phyloP scores from a whole-genome alignment of 2,888 invertebrate genomes.

The Heliothis peltigera region DNA sequence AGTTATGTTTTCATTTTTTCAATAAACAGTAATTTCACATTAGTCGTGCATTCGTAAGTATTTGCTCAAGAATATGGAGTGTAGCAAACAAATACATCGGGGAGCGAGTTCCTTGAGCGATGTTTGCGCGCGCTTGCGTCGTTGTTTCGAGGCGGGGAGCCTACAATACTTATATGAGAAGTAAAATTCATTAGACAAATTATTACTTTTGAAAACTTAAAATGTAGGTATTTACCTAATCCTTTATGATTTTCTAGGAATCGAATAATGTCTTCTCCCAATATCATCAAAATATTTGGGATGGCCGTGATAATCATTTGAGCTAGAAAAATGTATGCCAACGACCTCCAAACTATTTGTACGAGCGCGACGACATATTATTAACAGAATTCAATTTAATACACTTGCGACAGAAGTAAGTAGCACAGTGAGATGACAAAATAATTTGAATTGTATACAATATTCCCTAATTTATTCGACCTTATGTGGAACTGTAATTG shows the following conservation, averaged over 20 bases:
- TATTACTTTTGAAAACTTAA: no score
- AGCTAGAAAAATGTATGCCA: constrained; percentile 42
- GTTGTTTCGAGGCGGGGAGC: neutral
- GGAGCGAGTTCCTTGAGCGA: neutral
- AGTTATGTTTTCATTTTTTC: no score
- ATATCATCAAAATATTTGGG: constrained; percentile 12
- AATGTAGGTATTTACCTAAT: no score
- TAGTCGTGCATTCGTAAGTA: neutral
- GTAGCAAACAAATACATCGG: neutral
- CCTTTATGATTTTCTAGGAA: neutral
- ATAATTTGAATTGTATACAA: constrained; percentile 6
- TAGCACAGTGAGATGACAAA: constrained; percentile 22
- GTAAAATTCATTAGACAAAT: no score
- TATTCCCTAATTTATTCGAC: constrained; percentile 8
- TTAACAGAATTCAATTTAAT: constrained; percentile 31
- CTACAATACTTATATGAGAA: no score
- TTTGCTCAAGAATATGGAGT: neutral
- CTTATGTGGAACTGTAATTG: neutral
- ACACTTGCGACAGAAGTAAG: constrained; percentile 20
- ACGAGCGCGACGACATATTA: constrained; percentile 23
- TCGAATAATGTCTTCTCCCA: neutral
- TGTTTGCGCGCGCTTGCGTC: neutral
- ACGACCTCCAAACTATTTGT: constrained; percentile 52
- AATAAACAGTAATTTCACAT: no score
- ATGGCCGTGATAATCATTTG: neutral